phyloP scores from a whole-genome alignment of 2,888 invertebrate species.

The Brachyptera putata region DNA sequence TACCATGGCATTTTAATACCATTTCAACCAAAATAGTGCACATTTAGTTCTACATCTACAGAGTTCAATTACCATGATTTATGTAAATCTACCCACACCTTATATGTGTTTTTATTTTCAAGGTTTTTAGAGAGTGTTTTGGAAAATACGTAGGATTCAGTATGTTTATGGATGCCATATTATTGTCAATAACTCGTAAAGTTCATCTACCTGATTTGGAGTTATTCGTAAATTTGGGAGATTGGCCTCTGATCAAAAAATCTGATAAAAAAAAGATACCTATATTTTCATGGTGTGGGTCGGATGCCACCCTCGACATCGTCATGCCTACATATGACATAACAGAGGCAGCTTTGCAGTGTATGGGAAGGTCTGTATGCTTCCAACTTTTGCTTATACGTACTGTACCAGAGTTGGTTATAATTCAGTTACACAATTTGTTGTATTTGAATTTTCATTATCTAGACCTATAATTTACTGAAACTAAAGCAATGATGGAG shows the following conservation, averaged over 20 bases:
- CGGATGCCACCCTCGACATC: slow-evolving; percentile 78
- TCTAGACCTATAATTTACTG: neutral
- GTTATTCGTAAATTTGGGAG: slow-evolving; percentile 88
- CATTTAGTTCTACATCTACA: too few species aligned
- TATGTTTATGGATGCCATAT: slow-evolving; percentile 87
- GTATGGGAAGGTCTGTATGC: slow-evolving; percentile 76
- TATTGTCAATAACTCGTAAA: slow-evolving; percentile 78
- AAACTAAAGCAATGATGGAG: too few species aligned
- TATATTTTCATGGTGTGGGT: slow-evolving; percentile 96
- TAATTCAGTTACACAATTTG: neutral
- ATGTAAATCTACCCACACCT: neutral
- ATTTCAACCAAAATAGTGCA: too few species aligned
- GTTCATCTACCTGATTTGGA: slow-evolving; percentile 80
- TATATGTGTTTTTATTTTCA: slow-evolving; percentile 32
- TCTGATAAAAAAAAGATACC: slow-evolving; percentile 59
- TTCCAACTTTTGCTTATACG: neutral
- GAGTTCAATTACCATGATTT: slow-evolving; percentile 19
- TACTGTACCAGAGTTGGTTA: slow-evolving; percentile 5
- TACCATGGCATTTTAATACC: too few species aligned
- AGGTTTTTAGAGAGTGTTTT: slow-evolving; percentile 81
- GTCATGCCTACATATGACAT: slow-evolving; percentile 94
- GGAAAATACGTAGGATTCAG: slow-evolving; percentile 94
- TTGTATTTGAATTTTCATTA: slow-evolving; percentile 27
- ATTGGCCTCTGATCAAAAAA: slow-evolving; percentile 78
- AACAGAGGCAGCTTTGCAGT: slow-evolving; percentile 86